Percentiles rank a stretch among this genome's conserved stretches.
Evolutionary conservation across 2,888 invertebrate genomes (phyloP).

Genomic region (Slavum lentiscoides): DNA sequence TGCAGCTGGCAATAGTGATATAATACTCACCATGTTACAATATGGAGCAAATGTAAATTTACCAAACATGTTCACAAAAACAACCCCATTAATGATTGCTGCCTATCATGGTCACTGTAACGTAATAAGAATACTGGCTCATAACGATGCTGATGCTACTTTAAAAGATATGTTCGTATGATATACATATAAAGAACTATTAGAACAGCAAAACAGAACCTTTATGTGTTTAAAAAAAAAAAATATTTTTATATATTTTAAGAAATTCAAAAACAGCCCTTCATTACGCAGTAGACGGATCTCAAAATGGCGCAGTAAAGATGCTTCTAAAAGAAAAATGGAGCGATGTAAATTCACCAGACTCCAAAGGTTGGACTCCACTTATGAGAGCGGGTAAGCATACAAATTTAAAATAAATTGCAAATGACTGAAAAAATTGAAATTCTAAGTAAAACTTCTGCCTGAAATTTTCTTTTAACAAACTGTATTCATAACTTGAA

Average conservation of each 20-base stretch:
- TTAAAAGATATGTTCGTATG: slow-evolving; percentile 27
- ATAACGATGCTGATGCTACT: slow-evolving; percentile 32
- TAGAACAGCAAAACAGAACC: background rate
- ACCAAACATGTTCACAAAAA: slow-evolving; percentile 25
- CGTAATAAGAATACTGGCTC: slow-evolving; percentile 41
- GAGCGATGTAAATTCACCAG: slow-evolving; percentile 28
- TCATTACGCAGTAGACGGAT: slow-evolving; percentile 48
- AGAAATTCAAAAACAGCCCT: slow-evolving; percentile 47
- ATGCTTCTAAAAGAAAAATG: slow-evolving; percentile 32
- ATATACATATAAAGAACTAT: background rate
- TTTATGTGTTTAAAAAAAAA: background rate
- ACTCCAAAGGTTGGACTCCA: slow-evolving; percentile 46
- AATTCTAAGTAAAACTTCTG: background rate
- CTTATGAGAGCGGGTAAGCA: slow-evolving; percentile 36
- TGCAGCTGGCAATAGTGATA: slow-evolving; percentile 24
- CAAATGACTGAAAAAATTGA: background rate
- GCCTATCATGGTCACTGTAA: slow-evolving; percentile 30
- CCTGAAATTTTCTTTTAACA: too few relatives aligned
- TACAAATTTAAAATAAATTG: background rate
- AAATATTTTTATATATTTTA: background rate
- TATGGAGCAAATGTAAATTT: slow-evolving; percentile 28
- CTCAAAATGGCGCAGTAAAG: slow-evolving; percentile 25
- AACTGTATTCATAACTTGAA: too few relatives aligned
- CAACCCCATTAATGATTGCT: slow-evolving; percentile 38
- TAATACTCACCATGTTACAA: slow-evolving; percentile 22